Evolutionary conservation across 2,113 vertebrate genomes (phyloP).

Genomic region (Cryptotis parvus): DNA sequence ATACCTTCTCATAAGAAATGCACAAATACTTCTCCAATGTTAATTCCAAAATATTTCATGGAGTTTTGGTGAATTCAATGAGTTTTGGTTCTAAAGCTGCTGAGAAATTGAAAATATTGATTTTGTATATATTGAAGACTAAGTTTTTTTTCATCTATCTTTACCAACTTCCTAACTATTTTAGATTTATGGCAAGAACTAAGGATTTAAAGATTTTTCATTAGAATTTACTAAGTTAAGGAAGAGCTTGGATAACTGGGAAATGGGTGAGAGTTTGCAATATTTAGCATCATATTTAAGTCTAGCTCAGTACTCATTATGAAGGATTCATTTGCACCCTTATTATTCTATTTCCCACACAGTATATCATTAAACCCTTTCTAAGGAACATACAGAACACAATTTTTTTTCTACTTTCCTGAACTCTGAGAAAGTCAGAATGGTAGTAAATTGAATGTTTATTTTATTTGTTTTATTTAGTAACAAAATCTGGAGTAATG

Average conservation of each 20-base stretch:
- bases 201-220: neutral
- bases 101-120: neutral
- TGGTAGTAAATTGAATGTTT: conserved; percentile 7
- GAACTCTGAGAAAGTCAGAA: neutral
- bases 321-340: neutral
- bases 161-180: neutral
- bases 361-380: neutral
- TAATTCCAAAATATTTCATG: neutral
- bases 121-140: neutral
- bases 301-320: neutral
- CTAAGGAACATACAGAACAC: neutral
- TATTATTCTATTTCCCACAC: neutral
- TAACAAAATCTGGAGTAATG: neutral
- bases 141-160: neutral
- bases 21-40: neutral
- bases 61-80: neutral
- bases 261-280: too few species aligned
- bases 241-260: neutral
- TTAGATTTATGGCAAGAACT: neutral
- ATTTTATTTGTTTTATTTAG: conserved; percentile 30
- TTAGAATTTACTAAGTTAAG: conserved; percentile 1
- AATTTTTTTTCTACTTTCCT: neutral
- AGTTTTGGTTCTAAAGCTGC: neutral
- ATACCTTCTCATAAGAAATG: neutral
- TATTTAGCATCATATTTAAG: too few species aligned